Percentiles rank a stretch among this genome's conserved stretches.
These are phyloP conservation scores for Silvanus unidentatus DNA, from an alignment of 2,888 invertebrate genomes.

Conservation along the genomic window DNA sequence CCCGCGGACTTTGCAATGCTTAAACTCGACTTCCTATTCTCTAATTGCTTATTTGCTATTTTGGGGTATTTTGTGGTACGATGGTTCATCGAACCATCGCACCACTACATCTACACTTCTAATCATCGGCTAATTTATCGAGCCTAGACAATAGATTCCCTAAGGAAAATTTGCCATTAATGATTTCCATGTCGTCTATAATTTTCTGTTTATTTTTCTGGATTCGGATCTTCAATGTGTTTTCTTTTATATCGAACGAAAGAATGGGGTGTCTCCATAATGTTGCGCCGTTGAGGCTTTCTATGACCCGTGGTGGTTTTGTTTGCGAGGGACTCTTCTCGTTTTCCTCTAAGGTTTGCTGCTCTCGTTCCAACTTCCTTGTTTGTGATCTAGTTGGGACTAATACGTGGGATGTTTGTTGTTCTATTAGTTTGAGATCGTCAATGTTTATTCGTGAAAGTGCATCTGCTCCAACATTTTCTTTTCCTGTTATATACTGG, in stretches of 20 bases:
- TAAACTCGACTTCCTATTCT: too few relatives aligned
- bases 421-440: not conserved
- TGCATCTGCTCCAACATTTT: slow-evolving; percentile 11
- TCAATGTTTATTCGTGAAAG: slow-evolving; percentile 5
- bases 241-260: too few relatives aligned
- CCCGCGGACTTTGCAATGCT: too few relatives aligned
- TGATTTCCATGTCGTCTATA: not conserved
- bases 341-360: too few relatives aligned
- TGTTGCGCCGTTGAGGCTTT: not conserved
- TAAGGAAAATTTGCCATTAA: not conserved
- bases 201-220: not conserved
- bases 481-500: slow-evolving; percentile 7
- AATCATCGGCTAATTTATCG: not conserved
- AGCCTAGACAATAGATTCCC: not conserved
- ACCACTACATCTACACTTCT: too few relatives aligned
- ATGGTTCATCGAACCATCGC: too few relatives aligned
- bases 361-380: too few relatives aligned
- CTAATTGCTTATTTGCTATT: too few relatives aligned
- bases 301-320: not conserved
- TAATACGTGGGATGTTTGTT: not conserved
- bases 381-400: not conserved
- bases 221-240: not conserved
- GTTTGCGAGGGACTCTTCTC: too few relatives aligned
- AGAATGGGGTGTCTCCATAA: too few relatives aligned
- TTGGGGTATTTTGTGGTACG: too few relatives aligned